These are phyloP conservation scores for Xanthorhoe spadicearia DNA, from an alignment of 2,888 invertebrate species.

Conservation along the genomic window DNA sequence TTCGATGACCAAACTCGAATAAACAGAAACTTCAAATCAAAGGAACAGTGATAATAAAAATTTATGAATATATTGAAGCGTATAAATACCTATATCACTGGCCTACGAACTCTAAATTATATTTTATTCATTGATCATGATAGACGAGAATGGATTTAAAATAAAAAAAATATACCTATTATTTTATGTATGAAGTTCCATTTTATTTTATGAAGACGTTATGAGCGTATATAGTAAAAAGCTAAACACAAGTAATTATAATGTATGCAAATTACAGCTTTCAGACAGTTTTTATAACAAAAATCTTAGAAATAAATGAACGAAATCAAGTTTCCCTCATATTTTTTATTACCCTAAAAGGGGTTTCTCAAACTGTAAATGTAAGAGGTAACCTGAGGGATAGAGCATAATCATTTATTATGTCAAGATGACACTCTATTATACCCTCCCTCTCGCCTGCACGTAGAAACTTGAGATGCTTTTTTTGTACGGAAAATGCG, in stretches of 20 bases:
- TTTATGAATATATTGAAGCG: no score
- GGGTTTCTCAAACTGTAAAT: conserved; percentile 65
- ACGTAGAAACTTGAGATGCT: conserved; percentile 38
- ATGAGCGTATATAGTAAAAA: neutral
- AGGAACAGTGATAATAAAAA: no score
- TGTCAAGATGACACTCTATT: conserved; percentile 82
- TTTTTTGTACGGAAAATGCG: conserved; percentile 39
- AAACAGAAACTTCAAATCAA: no score
- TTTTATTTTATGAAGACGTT: neutral
- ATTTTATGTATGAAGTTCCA: neutral
- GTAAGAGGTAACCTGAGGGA: conserved; percentile 63
- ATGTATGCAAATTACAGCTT: neutral
- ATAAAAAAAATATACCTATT: no score
- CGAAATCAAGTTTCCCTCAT: conserved; percentile 46
- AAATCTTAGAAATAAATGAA: conserved; percentile 42
- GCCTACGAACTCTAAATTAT: no score
- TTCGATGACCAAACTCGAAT: no score
- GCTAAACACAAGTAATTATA: neutral
- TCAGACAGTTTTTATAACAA: conserved; percentile 12
- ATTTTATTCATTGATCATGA: no score
- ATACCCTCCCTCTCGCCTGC: conserved; percentile 43
- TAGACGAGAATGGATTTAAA: no score
- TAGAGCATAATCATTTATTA: conserved; percentile 77
- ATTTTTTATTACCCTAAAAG: conserved; percentile 55
- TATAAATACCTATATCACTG: no score